These are phyloP conservation scores for Poecile montanus DNA, from an alignment of 2,797 vertebrate genomes.

Conservation along the genomic window DNA sequence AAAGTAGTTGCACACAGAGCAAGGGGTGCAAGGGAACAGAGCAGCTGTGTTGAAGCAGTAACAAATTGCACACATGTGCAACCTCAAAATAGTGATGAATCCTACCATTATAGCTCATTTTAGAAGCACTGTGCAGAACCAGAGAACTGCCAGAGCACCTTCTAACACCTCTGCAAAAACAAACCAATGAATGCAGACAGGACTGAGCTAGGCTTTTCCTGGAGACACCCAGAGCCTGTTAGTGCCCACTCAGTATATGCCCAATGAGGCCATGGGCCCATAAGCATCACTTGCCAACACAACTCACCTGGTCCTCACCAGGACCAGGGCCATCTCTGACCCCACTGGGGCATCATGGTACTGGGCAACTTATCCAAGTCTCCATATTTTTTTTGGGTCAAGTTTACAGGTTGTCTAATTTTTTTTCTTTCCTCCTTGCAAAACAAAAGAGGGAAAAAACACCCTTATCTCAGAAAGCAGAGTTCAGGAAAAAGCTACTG, in stretches of 20 bases:
- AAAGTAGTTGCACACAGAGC: conserved; percentile 1
- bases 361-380: neutral
- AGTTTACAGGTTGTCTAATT: neutral
- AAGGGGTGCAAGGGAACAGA: neutral
- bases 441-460: conserved; percentile 62
- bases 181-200: neutral
- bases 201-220: neutral
- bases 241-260: neutral
- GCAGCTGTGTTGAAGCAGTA: neutral
- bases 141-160: neutral
- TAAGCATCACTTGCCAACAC: neutral
- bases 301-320: neutral
- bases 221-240: fast-evolving
- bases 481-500: conserved; percentile 73
- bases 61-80: fast-evolving
- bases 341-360: fast-evolving
- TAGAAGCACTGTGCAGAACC: neutral
- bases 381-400: neutral
- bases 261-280: fast-evolving
- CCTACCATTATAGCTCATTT: fast-evolving
- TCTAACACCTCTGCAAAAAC: neutral
- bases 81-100: neutral
- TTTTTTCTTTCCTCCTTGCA: conserved; percentile 11
- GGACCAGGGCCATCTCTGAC: neutral
- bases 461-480: conserved; percentile 65